A percentile compares a stretch with the other conserved stretches of the same genome.
phyloP scores from a whole-genome alignment of 2,888 invertebrate genomes.

The Lingula anatina region DNA sequence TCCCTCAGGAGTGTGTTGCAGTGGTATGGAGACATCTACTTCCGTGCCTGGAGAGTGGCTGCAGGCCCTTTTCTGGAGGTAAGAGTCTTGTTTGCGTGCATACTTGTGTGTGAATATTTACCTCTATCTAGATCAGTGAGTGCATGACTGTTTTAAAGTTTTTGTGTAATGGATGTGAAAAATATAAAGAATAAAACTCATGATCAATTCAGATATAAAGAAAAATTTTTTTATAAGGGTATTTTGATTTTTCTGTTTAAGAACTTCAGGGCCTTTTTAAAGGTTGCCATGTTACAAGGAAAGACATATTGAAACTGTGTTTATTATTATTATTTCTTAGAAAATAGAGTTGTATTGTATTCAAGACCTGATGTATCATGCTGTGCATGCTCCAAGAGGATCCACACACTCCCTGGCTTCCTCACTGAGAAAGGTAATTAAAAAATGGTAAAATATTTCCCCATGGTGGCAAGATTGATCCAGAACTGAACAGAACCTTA shows the following conservation, averaged over 20 bases:
- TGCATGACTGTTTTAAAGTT: not conserved
- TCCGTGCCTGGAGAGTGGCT: conserved; percentile 36
- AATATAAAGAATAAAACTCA: not conserved
- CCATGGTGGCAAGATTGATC: no score
- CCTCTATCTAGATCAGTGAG: no score
- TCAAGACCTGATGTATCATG: conserved; percentile 41
- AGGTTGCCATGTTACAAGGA: no score
- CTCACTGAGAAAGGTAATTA: conserved; percentile 27
- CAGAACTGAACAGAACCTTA: no score
- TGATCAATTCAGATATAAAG: not conserved
- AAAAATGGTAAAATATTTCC: no score
- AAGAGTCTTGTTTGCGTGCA: not conserved
- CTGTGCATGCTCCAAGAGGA: conserved; percentile 24
- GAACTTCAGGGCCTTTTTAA: no score
- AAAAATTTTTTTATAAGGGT: not conserved
- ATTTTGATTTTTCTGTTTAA: not conserved
- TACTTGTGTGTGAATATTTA: not conserved
- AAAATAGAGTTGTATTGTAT: conserved; percentile 38
- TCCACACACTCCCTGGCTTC: conserved; percentile 17
- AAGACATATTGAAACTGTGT: no score
- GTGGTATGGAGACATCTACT: conserved; percentile 41
- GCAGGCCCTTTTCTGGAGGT: conserved; percentile 16
- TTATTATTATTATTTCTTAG: conserved; percentile 13
- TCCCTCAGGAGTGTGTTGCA: conserved; percentile 2
- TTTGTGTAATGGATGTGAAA: not conserved